phyloP scores from a whole-genome alignment of 2,888 invertebrate genomes.

The Desoria tigrina region DNA sequence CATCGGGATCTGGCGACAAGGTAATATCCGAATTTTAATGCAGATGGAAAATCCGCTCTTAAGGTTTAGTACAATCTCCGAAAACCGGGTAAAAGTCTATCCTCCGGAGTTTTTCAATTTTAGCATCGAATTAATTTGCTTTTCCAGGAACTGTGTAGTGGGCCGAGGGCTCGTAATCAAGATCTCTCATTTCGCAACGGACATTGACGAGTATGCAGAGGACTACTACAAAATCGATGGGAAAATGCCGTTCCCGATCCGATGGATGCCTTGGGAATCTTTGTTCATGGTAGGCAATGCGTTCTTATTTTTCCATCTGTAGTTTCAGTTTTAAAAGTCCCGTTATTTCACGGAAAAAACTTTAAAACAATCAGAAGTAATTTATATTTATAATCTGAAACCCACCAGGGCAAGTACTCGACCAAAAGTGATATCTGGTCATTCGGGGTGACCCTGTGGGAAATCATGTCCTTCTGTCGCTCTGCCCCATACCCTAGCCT shows the following conservation, averaged over 20 bases:
- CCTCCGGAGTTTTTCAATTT: no score
- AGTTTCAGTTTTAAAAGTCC: background rate
- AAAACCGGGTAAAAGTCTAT: no score
- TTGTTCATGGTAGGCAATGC: slow-evolving; percentile 67
- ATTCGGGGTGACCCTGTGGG: slow-evolving; percentile 84
- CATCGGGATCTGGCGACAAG: slow-evolving; percentile 85
- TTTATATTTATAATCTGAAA: no score
- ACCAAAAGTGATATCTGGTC: slow-evolving; percentile 90
- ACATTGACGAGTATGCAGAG: slow-evolving; percentile 73
- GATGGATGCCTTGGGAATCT: slow-evolving; percentile 90
- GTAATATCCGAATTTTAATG: slow-evolving; percentile 57
- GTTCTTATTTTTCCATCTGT: background rate
- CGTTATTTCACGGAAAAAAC: slow-evolving; percentile 2
- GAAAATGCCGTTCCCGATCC: slow-evolving; percentile 76
- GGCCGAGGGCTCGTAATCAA: slow-evolving; percentile 80
- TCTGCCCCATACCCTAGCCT: slow-evolving; percentile 75
- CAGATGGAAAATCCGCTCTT: no score
- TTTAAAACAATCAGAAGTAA: background rate
- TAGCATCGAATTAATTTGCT: no score
- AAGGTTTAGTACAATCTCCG: no score
- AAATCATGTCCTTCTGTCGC: slow-evolving; percentile 76
- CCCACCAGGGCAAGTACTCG: slow-evolving; percentile 72
- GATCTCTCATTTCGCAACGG: slow-evolving; percentile 81
- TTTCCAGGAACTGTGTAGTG: slow-evolving; percentile 75
- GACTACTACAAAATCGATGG: slow-evolving; percentile 85